Conservation (phyloP, 2,797 vertebrate species). For the Columba guinea region DNA sequence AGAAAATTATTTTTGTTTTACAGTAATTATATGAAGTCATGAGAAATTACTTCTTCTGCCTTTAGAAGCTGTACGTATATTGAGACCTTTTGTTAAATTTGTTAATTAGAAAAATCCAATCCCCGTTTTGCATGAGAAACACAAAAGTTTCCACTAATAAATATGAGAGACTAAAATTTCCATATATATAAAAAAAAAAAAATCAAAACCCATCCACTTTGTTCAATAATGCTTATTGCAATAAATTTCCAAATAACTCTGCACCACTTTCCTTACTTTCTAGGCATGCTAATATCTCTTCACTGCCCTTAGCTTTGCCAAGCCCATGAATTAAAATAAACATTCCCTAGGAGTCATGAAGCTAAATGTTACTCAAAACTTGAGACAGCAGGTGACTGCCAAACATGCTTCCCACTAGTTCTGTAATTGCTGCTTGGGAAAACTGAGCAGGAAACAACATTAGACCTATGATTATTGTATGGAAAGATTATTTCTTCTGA, state of each 20-base stretch:
- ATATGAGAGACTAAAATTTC: neutral
- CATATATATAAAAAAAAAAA: neutral
- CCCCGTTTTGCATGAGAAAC: neutral
- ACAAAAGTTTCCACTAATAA: neutral
- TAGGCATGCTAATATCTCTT: neutral
- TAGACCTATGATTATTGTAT: constrained; percentile 1
- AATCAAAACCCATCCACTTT: neutral
- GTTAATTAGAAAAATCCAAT: neutral
- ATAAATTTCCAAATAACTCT: neutral
- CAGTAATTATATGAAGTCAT: neutral
- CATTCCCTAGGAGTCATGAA: neutral
- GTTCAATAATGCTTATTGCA: neutral
- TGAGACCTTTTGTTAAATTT: neutral
- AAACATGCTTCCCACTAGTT: neutral
- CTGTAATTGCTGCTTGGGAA: constrained; percentile 30
- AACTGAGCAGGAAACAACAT: constrained; percentile 20
- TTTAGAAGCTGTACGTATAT: neutral
- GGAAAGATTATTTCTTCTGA: constrained; percentile 33
- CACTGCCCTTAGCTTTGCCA: neutral
- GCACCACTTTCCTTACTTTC: neutral
- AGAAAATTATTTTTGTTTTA: neutral
- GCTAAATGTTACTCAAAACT: constrained; percentile 16
- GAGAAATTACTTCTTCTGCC: neutral
- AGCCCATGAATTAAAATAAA: constrained; percentile 25
- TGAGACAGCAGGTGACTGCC: constrained; percentile 42